A percentile compares a stretch with the other conserved stretches of the same genome.
Evolutionary conservation across 1,140 invertebrate species (phyloP).

Genomic region (Chelonus insularis): DNA sequence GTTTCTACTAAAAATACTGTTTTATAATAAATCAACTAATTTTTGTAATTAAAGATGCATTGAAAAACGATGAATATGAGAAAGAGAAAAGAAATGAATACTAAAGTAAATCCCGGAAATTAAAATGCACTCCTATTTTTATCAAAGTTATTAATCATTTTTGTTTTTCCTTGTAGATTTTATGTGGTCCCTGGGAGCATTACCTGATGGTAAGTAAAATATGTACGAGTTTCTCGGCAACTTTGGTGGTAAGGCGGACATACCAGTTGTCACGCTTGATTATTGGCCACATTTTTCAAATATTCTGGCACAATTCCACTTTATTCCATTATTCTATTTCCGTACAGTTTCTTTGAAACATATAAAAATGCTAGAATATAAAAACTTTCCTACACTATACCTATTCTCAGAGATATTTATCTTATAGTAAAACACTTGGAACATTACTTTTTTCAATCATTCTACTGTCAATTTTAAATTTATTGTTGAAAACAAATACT

Average conservation of each 20-base stretch:
- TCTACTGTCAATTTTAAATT: neutral
- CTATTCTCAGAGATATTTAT: too few relatives aligned
- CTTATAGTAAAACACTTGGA: too few relatives aligned
- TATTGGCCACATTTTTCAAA: slow-evolving; percentile 10
- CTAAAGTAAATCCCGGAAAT: neutral
- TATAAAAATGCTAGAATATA: neutral
- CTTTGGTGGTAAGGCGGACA: neutral
- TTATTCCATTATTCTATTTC: neutral
- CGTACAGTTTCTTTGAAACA: neutral
- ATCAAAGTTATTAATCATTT: slow-evolving; percentile 54
- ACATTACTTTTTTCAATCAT: too few relatives aligned
- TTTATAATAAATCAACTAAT: too few relatives aligned
- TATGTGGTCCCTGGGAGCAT: slow-evolving; percentile 96
- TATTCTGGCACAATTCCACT: slow-evolving; percentile 10
- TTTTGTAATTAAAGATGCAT: too few relatives aligned
- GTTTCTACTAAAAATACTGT: too few relatives aligned
- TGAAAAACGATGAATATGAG: too few relatives aligned
- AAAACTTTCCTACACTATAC: neutral
- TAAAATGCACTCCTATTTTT: neutral
- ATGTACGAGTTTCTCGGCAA: slow-evolving; percentile 1
- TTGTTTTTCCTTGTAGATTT: slow-evolving; percentile 89
- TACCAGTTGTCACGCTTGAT: neutral
- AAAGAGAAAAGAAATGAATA: slow-evolving; percentile 9
- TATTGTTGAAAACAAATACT: neutral
- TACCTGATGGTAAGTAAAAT: slow-evolving; percentile 87